Evolutionary conservation across 2,797 vertebrate genomes (phyloP).

Genomic region (Pitangus sulphuratus): DNA sequence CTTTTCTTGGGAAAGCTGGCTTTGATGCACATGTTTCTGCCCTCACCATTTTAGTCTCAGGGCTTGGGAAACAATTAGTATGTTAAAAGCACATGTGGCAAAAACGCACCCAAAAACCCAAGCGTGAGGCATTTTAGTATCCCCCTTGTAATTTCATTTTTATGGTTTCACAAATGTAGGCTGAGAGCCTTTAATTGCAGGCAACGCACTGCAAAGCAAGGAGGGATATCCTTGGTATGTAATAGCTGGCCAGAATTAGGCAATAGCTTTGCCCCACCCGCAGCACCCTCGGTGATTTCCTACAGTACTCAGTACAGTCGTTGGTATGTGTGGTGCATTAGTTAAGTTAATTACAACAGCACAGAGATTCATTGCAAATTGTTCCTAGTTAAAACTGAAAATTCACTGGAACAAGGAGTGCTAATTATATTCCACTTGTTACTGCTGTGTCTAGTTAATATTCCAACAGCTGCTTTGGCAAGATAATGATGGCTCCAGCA

Average conservation of each 20-base stretch:
- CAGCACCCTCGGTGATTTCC: slow-evolving; percentile 64
- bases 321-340: slow-evolving; percentile 44
- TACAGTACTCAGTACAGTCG: slow-evolving; percentile 20
- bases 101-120: not conserved
- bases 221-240: slow-evolving; percentile 32
- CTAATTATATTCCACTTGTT: slow-evolving; percentile 75
- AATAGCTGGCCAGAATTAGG: slow-evolving; percentile 35
- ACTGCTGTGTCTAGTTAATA: slow-evolving; percentile 72
- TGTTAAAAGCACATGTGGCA: not conserved
- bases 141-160: not conserved
- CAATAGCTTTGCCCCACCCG: slow-evolving; percentile 17
- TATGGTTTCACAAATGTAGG: not conserved
- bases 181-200: not conserved
- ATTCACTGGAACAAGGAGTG: slow-evolving; percentile 71
- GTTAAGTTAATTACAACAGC: slow-evolving; percentile 71
- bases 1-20: not conserved
- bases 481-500: slow-evolving; percentile 71
- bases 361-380: slow-evolving; percentile 71
- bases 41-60: not conserved
- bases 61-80: not conserved
- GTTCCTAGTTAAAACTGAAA: slow-evolving; percentile 73
- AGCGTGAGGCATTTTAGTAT: not conserved
- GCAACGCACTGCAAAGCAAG: not conserved
- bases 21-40: not conserved
- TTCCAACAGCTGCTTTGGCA: slow-evolving; percentile 74